Conservation (phyloP, 35 echinoderm and acorn worm genomes). For the Acanthaster planci region DNA sequence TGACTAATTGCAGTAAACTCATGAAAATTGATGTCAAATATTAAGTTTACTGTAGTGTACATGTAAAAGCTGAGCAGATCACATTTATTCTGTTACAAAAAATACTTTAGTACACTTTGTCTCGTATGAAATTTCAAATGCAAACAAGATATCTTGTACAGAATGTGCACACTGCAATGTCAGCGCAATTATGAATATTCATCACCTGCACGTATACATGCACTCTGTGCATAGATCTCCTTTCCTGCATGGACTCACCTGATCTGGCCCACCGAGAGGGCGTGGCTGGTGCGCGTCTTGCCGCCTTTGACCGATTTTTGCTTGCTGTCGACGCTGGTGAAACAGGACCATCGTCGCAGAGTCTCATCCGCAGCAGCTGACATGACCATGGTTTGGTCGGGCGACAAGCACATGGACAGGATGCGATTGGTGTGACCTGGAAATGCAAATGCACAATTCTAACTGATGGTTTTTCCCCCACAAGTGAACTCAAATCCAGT, state of each 20-base stretch:
- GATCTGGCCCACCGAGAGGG: conserved; percentile 15
- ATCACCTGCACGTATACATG: neutral
- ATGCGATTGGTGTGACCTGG: conserved; percentile 80
- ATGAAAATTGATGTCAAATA: no score
- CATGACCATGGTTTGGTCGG: conserved; percentile 74
- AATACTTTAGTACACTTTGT: no score
- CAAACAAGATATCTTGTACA: no score
- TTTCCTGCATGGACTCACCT: conserved; percentile 40
- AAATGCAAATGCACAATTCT: neutral
- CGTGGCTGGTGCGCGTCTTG: neutral
- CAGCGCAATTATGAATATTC: no score
- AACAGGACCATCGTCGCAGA: conserved; percentile 80
- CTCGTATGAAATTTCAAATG: no score
- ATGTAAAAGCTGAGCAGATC: no score
- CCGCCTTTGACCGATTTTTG: conserved; percentile 17
- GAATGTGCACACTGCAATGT: no score
- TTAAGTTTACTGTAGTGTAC: no score
- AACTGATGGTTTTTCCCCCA: no score
- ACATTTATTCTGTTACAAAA: no score
- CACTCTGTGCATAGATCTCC: conserved; percentile 35
- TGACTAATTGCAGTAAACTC: no score
- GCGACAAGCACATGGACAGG: conserved; percentile 81
- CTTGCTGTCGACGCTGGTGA: conserved; percentile 46
- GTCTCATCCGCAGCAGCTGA: conserved; percentile 89
- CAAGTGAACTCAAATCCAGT: no score